phyloP scores from a whole-genome alignment of 2,888 invertebrate species.

The Lochmaea capreae region DNA sequence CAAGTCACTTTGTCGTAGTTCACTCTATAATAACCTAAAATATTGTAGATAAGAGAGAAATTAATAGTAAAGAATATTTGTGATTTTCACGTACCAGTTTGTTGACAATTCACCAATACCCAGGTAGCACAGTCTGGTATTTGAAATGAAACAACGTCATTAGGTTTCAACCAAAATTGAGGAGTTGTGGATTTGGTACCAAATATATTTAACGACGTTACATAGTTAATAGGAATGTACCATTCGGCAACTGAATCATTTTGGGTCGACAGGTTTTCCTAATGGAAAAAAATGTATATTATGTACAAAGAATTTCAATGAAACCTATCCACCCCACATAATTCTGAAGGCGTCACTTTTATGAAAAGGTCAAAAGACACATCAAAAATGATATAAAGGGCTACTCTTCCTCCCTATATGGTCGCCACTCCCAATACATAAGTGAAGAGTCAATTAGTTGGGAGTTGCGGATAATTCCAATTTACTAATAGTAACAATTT shows the following conservation, averaged over 20 bases:
- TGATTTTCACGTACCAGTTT: slow-evolving; percentile 41
- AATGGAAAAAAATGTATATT: slow-evolving; percentile 15
- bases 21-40: slow-evolving; percentile 72
- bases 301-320: too few species aligned
- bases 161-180: slow-evolving; percentile 55
- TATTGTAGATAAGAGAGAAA: not conserved
- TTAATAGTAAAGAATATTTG: too few species aligned
- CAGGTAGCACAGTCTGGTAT: slow-evolving; percentile 36
- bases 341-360: too few species aligned
- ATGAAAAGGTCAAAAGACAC: too few species aligned
- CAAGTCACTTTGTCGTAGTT: slow-evolving; percentile 77
- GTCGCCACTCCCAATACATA: too few species aligned
- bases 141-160: slow-evolving; percentile 39
- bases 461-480: too few species aligned
- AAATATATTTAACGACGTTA: slow-evolving; percentile 61
- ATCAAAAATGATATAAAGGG: too few species aligned
- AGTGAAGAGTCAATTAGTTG: too few species aligned
- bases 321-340: too few species aligned
- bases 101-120: slow-evolving; percentile 48
- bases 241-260: slow-evolving; percentile 55
- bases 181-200: slow-evolving; percentile 63
- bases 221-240: slow-evolving; percentile 69
- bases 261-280: slow-evolving; percentile 41
- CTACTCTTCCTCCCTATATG: too few species aligned
- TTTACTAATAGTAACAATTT: too few species aligned